Conservation (phyloP, 2,797 vertebrate species). For the Triplophysa yarkandensis region DNA sequence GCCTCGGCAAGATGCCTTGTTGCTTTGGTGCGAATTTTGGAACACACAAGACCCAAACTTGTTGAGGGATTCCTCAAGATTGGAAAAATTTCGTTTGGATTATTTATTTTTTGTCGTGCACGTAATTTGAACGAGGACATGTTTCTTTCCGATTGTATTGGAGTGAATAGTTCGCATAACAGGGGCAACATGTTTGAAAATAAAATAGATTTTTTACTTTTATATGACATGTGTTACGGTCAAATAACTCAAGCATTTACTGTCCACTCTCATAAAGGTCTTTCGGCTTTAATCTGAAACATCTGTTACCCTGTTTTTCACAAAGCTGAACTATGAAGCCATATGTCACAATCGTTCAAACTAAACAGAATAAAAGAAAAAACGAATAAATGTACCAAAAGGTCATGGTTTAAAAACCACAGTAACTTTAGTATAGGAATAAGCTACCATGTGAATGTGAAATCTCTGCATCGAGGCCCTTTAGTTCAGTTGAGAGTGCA, state of each 20-base stretch:
- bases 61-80: background rate
- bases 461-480: slow-evolving; percentile 65
- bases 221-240: slow-evolving; percentile 54
- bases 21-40: background rate
- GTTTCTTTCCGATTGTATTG: background rate
- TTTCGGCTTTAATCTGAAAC: slow-evolving; percentile 50
- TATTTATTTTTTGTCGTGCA: background rate
- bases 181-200: slow-evolving; percentile 34
- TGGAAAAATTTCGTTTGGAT: background rate
- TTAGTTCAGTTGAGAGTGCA: slow-evolving; percentile 73
- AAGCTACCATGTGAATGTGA: slow-evolving; percentile 54
- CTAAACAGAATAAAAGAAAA: slow-evolving; percentile 40
- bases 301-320: slow-evolving; percentile 53
- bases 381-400: slow-evolving; percentile 26
- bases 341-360: slow-evolving; percentile 53
- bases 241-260: slow-evolving; percentile 53
- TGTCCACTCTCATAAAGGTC: slow-evolving; percentile 57
- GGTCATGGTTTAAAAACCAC: slow-evolving; percentile 32
- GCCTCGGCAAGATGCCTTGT: slow-evolving; percentile 7
- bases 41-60: background rate
- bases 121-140: background rate
- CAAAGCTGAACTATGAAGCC: slow-evolving; percentile 49
- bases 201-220: slow-evolving; percentile 40
- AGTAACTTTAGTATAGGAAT: no score
- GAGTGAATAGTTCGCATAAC: slow-evolving; percentile 39